A percentile compares a stretch with the other conserved stretches of the same genome.
Conservation (phyloP, 2,797 vertebrate species). For the Pipistrellus kuhlii region DNA sequence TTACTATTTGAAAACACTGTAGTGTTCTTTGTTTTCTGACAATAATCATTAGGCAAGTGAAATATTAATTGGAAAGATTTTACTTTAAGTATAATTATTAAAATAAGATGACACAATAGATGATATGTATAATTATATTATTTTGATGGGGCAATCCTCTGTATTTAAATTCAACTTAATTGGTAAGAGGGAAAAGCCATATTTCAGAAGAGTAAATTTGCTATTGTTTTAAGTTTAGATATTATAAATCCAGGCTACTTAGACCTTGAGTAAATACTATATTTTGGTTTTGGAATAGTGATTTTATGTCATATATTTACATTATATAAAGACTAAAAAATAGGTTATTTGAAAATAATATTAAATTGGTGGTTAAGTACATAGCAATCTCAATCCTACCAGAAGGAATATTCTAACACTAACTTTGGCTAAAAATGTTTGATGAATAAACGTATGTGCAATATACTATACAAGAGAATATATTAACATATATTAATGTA, state of each 20-base stretch:
- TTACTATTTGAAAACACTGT: conserved; percentile 9
- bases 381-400: background rate
- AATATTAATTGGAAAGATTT: background rate
- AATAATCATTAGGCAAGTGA: background rate
- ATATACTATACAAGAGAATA: background rate
- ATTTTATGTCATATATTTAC: background rate
- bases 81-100: background rate
- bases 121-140: background rate
- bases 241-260: background rate
- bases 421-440: background rate
- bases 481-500: background rate
- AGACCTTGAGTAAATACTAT: background rate
- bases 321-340: background rate
- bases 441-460: background rate
- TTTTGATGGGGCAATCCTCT: background rate
- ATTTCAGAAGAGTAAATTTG: background rate
- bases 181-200: background rate
- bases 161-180: background rate
- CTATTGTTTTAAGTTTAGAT: background rate
- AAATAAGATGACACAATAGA: background rate
- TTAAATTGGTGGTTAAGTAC: background rate
- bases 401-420: background rate
- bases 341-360: background rate
- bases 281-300: background rate
- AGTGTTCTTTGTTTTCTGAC: background rate